Evolutionary conservation across 2,113 vertebrate genomes (phyloP).

Genomic region (Ia io): DNA sequence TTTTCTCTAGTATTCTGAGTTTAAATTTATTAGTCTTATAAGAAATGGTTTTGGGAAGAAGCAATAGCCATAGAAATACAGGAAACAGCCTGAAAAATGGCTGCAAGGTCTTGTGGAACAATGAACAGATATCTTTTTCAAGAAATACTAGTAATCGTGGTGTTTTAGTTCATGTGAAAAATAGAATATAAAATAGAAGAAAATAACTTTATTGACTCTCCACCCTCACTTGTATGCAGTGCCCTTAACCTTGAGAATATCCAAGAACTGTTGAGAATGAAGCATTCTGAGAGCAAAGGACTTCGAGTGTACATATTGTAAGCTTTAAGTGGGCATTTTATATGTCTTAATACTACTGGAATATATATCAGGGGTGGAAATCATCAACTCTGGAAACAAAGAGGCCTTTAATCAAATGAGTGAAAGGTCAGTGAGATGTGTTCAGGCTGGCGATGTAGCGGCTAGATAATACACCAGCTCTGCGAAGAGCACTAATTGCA

Average conservation of each 20-base stretch:
- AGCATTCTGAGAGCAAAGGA: constrained; percentile 48
- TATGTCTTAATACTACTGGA: neutral
- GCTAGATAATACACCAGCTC: constrained; percentile 69
- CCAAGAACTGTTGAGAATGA: neutral
- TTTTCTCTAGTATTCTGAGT: neutral
- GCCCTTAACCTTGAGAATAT: neutral
- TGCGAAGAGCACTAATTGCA: constrained; percentile 73
- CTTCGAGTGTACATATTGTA: neutral
- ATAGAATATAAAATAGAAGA: neutral
- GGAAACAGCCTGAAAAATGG: neutral
- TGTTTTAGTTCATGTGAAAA: constrained; percentile 10
- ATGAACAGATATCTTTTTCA: neutral
- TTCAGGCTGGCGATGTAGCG: constrained; percentile 68
- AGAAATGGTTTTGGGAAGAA: constrained; percentile 22
- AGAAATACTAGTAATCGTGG: neutral
- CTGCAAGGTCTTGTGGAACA: neutral
- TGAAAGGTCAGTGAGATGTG: constrained; percentile 67
- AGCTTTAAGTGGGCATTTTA: neutral
- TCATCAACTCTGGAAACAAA: constrained; percentile 14
- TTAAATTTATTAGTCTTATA: constrained; percentile 6
- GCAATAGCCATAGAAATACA: neutral
- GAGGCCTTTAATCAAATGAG: constrained; percentile 61
- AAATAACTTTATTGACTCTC: neutral
- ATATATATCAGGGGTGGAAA: constrained; percentile 22
- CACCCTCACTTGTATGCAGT: neutral